phyloP scores from a whole-genome alignment of 2,797 vertebrate species.

The Macropodus opercularis region DNA sequence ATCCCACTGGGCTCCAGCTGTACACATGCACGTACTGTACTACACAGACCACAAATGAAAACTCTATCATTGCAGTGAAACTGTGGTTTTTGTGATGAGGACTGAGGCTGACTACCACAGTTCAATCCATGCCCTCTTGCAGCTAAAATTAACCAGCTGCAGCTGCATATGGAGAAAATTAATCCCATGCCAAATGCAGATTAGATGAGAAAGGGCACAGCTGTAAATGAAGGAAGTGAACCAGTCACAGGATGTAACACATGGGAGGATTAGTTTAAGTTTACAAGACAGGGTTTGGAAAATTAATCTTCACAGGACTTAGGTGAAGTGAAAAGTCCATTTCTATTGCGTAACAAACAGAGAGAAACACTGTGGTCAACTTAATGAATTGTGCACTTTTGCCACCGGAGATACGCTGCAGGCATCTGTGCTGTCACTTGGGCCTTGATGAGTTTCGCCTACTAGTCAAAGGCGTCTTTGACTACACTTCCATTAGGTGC shows the following conservation, averaged over 20 bases:
- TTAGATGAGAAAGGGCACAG: slow-evolving; percentile 40
- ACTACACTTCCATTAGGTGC: slow-evolving; percentile 12
- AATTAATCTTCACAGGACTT: slow-evolving; percentile 25
- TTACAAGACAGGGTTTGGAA: slow-evolving; percentile 28
- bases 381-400: not conserved
- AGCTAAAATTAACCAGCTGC: slow-evolving; percentile 56
- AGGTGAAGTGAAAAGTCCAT: slow-evolving; percentile 10
- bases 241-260: slow-evolving; percentile 22
- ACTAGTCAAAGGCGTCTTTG: slow-evolving; percentile 12
- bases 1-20: too few species aligned
- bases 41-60: too few species aligned
- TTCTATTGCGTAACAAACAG: slow-evolving; percentile 23
- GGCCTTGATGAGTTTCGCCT: slow-evolving; percentile 7
- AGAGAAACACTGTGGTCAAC: slow-evolving; percentile 2
- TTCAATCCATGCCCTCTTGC: slow-evolving; percentile 6
- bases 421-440: slow-evolving; percentile 12
- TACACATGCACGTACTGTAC: too few species aligned
- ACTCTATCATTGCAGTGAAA: not conserved
- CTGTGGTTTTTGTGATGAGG: not conserved
- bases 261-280: slow-evolving; percentile 53
- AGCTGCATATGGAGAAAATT: slow-evolving; percentile 40
- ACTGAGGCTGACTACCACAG: slow-evolving; percentile 1
- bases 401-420: not conserved
- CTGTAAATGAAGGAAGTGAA: slow-evolving; percentile 29
- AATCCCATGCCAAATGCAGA: slow-evolving; percentile 50